Percentiles rank a stretch among this genome's conserved stretches.
These are phyloP conservation scores for Manduca sexta DNA, from an alignment of 1,140 invertebrate species.

Conservation along the genomic window DNA sequence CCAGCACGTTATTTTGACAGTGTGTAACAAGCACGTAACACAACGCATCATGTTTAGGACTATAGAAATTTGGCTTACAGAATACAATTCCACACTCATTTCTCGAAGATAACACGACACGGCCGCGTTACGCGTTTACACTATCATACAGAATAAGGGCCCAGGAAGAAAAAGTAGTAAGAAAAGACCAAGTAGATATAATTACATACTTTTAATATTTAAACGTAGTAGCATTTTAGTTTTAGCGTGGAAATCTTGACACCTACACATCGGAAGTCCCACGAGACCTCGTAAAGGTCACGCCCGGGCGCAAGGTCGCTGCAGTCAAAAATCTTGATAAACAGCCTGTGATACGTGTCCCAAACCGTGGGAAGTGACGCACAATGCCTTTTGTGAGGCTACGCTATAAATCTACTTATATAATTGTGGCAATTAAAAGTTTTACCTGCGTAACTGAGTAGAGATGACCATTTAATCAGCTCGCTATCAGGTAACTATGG, in stretches of 20 bases:
- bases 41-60: too few relatives aligned
- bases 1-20: too few relatives aligned
- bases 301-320: slow-evolving; percentile 25
- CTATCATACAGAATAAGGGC: too few relatives aligned
- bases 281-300: slow-evolving; percentile 29
- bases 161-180: too few relatives aligned
- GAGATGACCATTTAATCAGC: not conserved
- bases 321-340: slow-evolving; percentile 35
- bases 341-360: slow-evolving; percentile 27
- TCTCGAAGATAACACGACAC: too few relatives aligned
- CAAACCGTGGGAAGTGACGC: slow-evolving; percentile 37
- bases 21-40: too few relatives aligned
- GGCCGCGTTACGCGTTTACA: too few relatives aligned
- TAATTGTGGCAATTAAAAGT: slow-evolving; percentile 34
- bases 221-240: not conserved
- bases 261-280: slow-evolving; percentile 21
- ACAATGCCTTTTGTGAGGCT: slow-evolving; percentile 24
- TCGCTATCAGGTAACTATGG: too few relatives aligned
- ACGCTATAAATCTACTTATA: slow-evolving; percentile 26
- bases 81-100: too few relatives aligned
- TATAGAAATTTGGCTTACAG: too few relatives aligned
- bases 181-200: too few relatives aligned
- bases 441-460: slow-evolving; percentile 5
- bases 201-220: too few relatives aligned
- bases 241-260: not conserved